Percentiles rank a stretch among this genome's conserved stretches.
phyloP scores from a whole-genome alignment of 2,888 invertebrate genomes.

The Amblyjoppa proteus region DNA sequence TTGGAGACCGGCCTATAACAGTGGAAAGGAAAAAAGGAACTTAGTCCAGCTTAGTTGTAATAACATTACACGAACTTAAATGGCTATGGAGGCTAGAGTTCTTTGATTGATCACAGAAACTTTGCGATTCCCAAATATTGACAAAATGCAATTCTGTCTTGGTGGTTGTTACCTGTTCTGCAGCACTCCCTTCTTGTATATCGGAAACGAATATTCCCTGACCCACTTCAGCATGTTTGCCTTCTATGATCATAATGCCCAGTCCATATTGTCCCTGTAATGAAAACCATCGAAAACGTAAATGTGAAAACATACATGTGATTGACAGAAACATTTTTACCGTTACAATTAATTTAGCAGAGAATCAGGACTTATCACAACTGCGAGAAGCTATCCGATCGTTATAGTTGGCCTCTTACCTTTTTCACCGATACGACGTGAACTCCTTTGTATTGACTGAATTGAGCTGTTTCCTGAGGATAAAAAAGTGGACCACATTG shows the following conservation, averaged over 20 bases:
- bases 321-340: neutral
- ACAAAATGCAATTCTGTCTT: too few species aligned
- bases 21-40: conserved; percentile 16
- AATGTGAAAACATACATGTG: neutral
- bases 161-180: conserved; percentile 89
- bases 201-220: conserved; percentile 97
- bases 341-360: neutral
- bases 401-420: conserved; percentile 85
- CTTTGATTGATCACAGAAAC: too few species aligned
- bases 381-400: neutral
- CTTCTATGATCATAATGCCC: conserved; percentile 98
- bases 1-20: conserved; percentile 93
- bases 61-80: too few species aligned
- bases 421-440: conserved; percentile 94
- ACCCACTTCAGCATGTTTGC: conserved; percentile 96
- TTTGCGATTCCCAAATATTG: too few species aligned
- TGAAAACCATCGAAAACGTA: conserved; percentile 48
- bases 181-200: conserved; percentile 95
- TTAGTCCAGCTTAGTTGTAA: neutral
- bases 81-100: too few species aligned
- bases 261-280: conserved; percentile 91
- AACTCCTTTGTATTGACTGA: conserved; percentile 89
- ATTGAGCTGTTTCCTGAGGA: conserved; percentile 28
- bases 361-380: neutral
- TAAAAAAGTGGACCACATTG: neutral